Percentiles rank a stretch among this genome's conserved stretches.
phyloP scores from a whole-genome alignment of 2,888 invertebrate genomes.

The Quadroppia sp. region DNA sequence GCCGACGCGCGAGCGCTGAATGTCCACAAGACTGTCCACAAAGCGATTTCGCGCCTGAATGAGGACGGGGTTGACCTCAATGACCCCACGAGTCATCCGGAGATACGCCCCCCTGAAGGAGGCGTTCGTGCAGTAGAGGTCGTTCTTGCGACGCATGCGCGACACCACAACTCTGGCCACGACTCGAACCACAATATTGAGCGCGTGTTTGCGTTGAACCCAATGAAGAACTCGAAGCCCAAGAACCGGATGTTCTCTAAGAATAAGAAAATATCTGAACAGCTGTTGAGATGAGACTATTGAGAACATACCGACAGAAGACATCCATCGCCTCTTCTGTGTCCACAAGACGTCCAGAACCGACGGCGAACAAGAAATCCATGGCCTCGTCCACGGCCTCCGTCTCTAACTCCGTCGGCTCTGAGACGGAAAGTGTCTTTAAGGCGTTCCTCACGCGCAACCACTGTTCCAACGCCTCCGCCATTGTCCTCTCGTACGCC shows the following conservation, averaged over 20 bases:
- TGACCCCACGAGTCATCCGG: background rate
- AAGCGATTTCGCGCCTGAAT: background rate
- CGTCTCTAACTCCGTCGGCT: background rate
- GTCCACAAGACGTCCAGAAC: background rate
- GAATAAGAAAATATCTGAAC: too few species aligned
- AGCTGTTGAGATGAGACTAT: too few species aligned
- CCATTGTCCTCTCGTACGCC: too few species aligned
- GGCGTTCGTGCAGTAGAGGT: background rate
- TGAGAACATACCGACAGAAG: background rate
- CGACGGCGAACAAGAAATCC: background rate
- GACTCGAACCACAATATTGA: background rate
- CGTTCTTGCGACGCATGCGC: background rate
- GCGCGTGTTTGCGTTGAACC: background rate
- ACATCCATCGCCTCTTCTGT: background rate
- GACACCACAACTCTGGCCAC: background rate
- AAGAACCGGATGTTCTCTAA: too few species aligned
- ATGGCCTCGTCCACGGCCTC: background rate
- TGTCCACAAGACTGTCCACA: background rate
- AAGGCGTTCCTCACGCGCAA: too few species aligned
- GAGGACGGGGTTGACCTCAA: background rate
- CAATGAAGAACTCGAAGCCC: background rate
- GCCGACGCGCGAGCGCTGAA: background rate
- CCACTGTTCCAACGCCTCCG: too few species aligned
- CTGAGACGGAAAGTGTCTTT: too few species aligned
- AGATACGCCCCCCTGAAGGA: background rate